Base-by-base conservation (phyloP, 2,888 invertebrate genomes). In the Drosophila fulvimacula region DNA sequence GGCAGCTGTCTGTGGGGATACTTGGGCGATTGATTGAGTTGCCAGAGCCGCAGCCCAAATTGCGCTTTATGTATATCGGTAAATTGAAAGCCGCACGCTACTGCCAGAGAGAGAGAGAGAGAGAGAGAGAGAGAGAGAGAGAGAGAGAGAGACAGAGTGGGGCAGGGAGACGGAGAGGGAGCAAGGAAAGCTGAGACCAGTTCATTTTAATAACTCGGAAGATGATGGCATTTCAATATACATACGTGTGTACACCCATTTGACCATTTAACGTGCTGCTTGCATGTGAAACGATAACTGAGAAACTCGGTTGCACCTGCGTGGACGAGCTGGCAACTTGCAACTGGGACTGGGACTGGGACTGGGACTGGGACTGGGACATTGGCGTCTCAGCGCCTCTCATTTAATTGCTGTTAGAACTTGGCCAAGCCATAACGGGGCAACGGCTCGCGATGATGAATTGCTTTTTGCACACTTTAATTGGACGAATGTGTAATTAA, bases 401-500 rank as follows among this genome's bases (percentile, higher is more conserved):
- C 65, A 76, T 77, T 81, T 82, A 81, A 81, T 81, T 81, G 81
- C 81, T 81, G 74, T 81, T 81, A 81, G 83, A 81, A 80, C 78
- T 76, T 76, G 82, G 77, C 68, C 77, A 80, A 48, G 77, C 69
- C 70, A 80, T 78, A 80, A 82, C 80, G 80, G 82, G 64, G 56
- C 59, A 58, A 63, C 59, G 60, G 73, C 62, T 68, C 42, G 80
- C 81, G 85, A 76, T 81, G 81, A 91, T 91, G 91, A 91, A 91
- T 91, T 91, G 91, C 88, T 81, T 82, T 90, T 82, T 83, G 88
- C 85, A 81, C 77, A 86, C 79, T 91, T 91, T 90, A 91, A 91
- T 91, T 91, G 90, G 90, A 81, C 78, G 88, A 89, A 84, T 84
- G 89, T 90, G 89, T 88, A 90, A 91, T 91, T 91, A 91, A 91